Base-by-base conservation (phyloP, 2,888 invertebrate species). In the Oscheius myriophilus region DNA sequence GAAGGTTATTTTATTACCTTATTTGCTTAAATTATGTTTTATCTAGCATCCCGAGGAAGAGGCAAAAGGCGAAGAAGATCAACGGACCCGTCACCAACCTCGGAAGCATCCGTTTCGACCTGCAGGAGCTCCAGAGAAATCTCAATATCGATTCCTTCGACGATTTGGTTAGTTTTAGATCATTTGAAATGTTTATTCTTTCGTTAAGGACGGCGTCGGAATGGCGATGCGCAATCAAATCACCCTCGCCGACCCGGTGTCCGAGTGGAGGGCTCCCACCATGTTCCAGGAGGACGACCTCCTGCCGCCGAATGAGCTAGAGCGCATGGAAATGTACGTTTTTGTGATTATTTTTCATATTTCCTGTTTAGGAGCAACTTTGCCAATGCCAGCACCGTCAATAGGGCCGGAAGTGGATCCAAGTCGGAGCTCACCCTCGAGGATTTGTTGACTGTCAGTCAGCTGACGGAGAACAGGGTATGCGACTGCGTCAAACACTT, bases 151-250 rank as follows among this genome's bases (percentile, higher is more conserved):
- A 23, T 49, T 14, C 43, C 42, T 21, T 14, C 23, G 14, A 33
- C 33, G 3, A 49, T 26, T 26, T 46, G 46, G 39, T 46, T 42
- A 21, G 12, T 16, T 43, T 57, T 57, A 18, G 7, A 6, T 21
- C n/a, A n/a, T n/a, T n/a, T n/a, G n/a, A n/a, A n/a, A n/a, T n/a
- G n/a, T n/a, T n/a, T n/a, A n/a, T n/a, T n/a, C n/a, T n/a, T n/a
- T 41, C n/a, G n/a, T 57, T 41, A 14, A 61, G 61, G 49, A 61
- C 12, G 18, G 14, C 4, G 49, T 61, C 11, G 61, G 61, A 33
- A 39, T 61, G 7, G 61, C 49, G 2, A 18, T 61, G 33, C 26
- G 49, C 49, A 61, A 61, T 16, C 61, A 61, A 16, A 61, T 61
- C 33, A 61, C 61, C 26, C 46, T 61, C 2, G 49, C 46, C n/a